Conservation (phyloP, 2,113 vertebrate species). For the Ptyas mucosa region DNA sequence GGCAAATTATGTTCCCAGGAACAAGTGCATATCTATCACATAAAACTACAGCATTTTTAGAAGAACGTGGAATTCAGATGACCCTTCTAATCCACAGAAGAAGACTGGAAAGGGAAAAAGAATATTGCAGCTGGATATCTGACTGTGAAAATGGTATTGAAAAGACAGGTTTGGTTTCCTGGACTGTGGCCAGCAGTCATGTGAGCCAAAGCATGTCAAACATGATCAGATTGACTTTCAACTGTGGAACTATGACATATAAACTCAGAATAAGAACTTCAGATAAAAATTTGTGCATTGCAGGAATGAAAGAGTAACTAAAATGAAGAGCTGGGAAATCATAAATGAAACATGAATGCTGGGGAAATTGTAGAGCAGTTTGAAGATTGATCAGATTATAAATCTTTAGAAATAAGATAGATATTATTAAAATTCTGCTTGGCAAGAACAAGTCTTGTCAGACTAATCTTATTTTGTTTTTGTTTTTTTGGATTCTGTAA, state of each 20-base stretch:
- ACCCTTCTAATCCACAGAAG: background rate
- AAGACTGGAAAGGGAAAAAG: background rate
- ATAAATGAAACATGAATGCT: background rate
- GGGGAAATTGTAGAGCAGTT: background rate
- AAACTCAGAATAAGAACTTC: background rate
- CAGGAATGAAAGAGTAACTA: background rate
- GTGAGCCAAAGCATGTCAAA: background rate
- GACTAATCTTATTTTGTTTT: background rate
- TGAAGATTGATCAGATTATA: background rate
- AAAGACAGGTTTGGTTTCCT: background rate
- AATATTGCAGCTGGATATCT: background rate
- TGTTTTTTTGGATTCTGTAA: background rate
- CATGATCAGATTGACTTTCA: background rate
- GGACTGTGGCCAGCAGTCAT: background rate
- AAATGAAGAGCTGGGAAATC: background rate
- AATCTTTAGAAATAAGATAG: background rate
- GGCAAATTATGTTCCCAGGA: background rate
- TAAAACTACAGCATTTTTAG: background rate
- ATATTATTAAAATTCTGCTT: background rate
- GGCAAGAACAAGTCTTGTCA: background rate
- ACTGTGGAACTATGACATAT: background rate
- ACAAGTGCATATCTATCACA: background rate
- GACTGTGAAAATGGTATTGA: background rate
- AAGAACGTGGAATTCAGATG: background rate
- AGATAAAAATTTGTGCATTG: background rate